Percentiles rank a stretch among this genome's conserved stretches.
Conservation (phyloP, 2,797 vertebrate genomes). For the Acanthurus lineatus region DNA sequence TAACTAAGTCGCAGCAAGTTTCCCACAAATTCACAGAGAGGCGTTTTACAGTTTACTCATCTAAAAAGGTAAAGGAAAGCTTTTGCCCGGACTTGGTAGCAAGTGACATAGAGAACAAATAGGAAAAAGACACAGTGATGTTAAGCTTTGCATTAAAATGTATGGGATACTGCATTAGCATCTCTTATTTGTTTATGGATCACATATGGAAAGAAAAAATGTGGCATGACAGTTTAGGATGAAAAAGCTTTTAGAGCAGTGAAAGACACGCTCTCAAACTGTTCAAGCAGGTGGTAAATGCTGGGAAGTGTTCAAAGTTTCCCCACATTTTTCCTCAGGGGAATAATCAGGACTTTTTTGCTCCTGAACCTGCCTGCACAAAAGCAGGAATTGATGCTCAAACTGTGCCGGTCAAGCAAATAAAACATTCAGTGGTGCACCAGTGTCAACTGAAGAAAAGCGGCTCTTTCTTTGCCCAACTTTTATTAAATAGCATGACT, state of each 20-base stretch:
- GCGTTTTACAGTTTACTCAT: conserved; percentile 56
- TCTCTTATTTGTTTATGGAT: conserved; percentile 61
- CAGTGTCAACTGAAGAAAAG: conserved; percentile 3
- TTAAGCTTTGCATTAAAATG: conserved; percentile 75
- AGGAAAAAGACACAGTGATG: conserved; percentile 72
- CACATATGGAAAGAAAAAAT: conserved; percentile 75
- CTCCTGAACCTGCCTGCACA: conserved; percentile 26
- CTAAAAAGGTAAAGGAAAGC: conserved; percentile 56
- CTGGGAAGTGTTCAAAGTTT: conserved; percentile 68
- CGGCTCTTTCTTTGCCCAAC: neutral
- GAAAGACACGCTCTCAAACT: conserved; percentile 63
- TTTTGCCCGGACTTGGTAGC: conserved; percentile 47
- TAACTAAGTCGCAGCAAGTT: conserved; percentile 56
- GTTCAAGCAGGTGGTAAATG: conserved; percentile 66
- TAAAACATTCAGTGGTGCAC: neutral
- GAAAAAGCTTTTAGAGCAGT: conserved; percentile 54
- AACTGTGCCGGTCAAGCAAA: conserved; percentile 4
- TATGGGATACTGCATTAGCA: conserved; percentile 73
- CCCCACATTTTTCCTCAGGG: conserved; percentile 48
- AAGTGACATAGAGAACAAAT: conserved; percentile 67
- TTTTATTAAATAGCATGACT: neutral
- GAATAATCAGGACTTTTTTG: conserved; percentile 62
- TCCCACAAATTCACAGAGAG: conserved; percentile 55
- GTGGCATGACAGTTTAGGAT: conserved; percentile 57
- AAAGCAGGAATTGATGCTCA: conserved; percentile 46